phyloP scores from a whole-genome alignment of 2,888 invertebrate genomes.

The Drosophila neonasuta region DNA sequence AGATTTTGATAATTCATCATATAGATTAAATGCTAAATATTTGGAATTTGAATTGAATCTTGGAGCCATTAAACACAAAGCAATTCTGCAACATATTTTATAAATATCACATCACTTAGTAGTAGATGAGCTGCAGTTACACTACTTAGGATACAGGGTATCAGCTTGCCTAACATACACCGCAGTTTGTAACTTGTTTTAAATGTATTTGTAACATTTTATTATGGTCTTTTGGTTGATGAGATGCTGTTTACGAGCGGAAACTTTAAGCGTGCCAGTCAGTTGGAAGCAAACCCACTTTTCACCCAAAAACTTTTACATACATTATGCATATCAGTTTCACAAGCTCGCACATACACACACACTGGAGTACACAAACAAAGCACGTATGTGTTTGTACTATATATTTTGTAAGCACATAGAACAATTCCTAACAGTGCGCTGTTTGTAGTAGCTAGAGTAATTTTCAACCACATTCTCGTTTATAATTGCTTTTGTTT shows the following conservation, averaged over 20 bases:
- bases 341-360: constrained; percentile 7
- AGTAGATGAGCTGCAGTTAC: too few relatives aligned
- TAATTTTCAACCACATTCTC: constrained; percentile 57
- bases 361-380: background rate
- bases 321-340: constrained; percentile 59
- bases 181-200: background rate
- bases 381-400: constrained; percentile 19
- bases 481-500: constrained; percentile 73
- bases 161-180: background rate
- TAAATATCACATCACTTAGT: too few relatives aligned
- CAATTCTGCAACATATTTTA: too few relatives aligned
- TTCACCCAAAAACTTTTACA: constrained; percentile 45
- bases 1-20: too few relatives aligned
- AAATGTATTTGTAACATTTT: constrained; percentile 12
- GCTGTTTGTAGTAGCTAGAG: constrained; percentile 51
- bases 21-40: too few relatives aligned
- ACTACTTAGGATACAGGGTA: too few relatives aligned
- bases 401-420: constrained; percentile 23
- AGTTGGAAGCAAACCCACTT: constrained; percentile 27
- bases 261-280: constrained; percentile 47
- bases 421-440: constrained; percentile 53
- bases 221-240: constrained; percentile 38
- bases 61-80: too few relatives aligned
- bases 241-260: constrained; percentile 18
- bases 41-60: too few relatives aligned